Evolutionary conservation across 1,140 invertebrate genomes (phyloP).

Genomic region (Lordiphosa stackelbergi): DNA sequence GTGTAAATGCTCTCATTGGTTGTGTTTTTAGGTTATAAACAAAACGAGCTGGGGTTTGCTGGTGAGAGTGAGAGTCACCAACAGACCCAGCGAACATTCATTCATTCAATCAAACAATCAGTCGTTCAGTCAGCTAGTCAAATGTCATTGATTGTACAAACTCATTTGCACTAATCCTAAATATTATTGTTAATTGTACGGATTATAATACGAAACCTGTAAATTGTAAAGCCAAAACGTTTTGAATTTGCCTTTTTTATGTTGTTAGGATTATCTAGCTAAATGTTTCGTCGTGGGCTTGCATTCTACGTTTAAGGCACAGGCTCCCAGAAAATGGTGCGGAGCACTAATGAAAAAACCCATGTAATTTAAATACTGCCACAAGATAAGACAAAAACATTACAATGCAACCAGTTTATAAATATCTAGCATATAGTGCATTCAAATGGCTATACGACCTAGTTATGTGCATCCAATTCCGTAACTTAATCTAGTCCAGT

Average conservation of each 20-base stretch:
- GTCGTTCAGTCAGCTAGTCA: conserved; percentile 35
- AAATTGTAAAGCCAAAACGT: conserved; percentile 60
- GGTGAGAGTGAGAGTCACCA: conserved; percentile 29
- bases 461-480: conserved; percentile 34
- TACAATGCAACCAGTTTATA: conserved; percentile 21
- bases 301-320: conserved; percentile 19
- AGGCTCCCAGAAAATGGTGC: conserved; percentile 2
- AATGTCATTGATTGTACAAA: conserved; percentile 16
- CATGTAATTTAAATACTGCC: conserved; percentile 71
- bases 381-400: conserved; percentile 65
- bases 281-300: conserved; percentile 66
- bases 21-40: conserved; percentile 77
- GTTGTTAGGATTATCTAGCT: conserved; percentile 34
- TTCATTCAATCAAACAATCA: conserved; percentile 52
- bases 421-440: conserved; percentile 33
- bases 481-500: conserved; percentile 41
- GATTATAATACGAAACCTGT: conserved; percentile 10
- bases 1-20: conserved; percentile 77
- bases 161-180: conserved; percentile 22
- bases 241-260: conserved; percentile 65
- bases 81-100: conserved; percentile 29
- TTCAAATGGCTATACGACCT: conserved; percentile 38
- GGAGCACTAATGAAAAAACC: conserved; percentile 7
- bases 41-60: conserved; percentile 56
- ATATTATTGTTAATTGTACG: conserved; percentile 23